phyloP scores from a whole-genome alignment of 2,888 invertebrate species.

The Dichetophora obliterata region DNA sequence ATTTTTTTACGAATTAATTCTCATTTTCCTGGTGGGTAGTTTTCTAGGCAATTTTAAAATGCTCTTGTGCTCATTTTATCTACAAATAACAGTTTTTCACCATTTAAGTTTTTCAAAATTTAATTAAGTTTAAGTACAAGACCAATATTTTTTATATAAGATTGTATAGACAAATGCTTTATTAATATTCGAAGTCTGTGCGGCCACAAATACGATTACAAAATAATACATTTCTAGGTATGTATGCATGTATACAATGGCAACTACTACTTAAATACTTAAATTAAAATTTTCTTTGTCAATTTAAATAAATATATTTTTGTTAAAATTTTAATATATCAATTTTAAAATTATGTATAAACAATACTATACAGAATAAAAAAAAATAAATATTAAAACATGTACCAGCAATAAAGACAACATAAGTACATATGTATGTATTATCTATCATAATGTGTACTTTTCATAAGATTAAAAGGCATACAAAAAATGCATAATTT shows the following conservation, averaged over 20 bases:
- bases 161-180: constrained; percentile 22
- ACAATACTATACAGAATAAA: constrained; percentile 30
- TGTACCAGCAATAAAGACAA: background rate
- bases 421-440: background rate
- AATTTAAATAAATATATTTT: constrained; percentile 13
- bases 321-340: constrained; percentile 7
- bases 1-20: no score
- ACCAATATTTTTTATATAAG: background rate
- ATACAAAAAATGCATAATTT: background rate
- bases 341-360: constrained; percentile 10
- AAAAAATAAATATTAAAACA: background rate
- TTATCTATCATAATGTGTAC: background rate
- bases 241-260: background rate
- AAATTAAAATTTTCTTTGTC: background rate
- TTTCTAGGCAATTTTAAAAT: no score
- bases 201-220: constrained; percentile 1
- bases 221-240: background rate
- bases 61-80: no score
- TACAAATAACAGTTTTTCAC: no score
- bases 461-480: constrained; percentile 23
- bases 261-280: constrained; percentile 28
- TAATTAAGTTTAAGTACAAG: no score
- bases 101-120: no score
- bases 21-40: no score
- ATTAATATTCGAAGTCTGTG: constrained; percentile 17